phyloP scores from a whole-genome alignment of 2,113 vertebrate genomes.

The Dipodomys stephensi region DNA sequence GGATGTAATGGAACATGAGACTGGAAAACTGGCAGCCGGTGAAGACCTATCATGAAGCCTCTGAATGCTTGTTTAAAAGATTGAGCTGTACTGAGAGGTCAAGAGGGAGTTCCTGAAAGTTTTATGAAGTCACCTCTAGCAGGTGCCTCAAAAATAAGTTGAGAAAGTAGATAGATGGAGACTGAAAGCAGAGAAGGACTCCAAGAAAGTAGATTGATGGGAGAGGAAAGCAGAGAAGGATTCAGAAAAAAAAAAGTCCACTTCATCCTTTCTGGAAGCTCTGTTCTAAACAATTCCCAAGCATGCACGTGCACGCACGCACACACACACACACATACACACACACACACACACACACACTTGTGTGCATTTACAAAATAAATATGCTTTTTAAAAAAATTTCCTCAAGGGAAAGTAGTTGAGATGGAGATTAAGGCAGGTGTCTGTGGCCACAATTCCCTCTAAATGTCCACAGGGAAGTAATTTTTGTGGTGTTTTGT shows the following conservation, averaged over 20 bases:
- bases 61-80: constrained; percentile 35
- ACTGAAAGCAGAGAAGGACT: neutral
- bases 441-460: neutral
- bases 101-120: constrained; percentile 12
- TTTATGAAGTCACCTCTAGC: constrained; percentile 28
- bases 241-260: neutral
- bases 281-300: neutral
- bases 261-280: neutral
- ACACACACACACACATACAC: neutral
- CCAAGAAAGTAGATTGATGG: neutral
- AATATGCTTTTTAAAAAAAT: neutral
- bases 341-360: neutral
- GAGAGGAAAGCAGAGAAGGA: neutral
- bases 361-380: neutral
- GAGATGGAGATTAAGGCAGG: too few species aligned
- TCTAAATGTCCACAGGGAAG: neutral
- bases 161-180: neutral
- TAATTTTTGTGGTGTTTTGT: neutral
- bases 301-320: too few species aligned
- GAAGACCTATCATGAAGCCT: neutral
- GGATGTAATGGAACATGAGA: neutral
- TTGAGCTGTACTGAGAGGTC: constrained; percentile 28
- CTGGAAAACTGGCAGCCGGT: neutral
- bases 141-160: neutral
- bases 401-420: neutral